These are phyloP conservation scores for Alauda arvensis DNA, from an alignment of 2,797 vertebrate species.

Conservation along the genomic window DNA sequence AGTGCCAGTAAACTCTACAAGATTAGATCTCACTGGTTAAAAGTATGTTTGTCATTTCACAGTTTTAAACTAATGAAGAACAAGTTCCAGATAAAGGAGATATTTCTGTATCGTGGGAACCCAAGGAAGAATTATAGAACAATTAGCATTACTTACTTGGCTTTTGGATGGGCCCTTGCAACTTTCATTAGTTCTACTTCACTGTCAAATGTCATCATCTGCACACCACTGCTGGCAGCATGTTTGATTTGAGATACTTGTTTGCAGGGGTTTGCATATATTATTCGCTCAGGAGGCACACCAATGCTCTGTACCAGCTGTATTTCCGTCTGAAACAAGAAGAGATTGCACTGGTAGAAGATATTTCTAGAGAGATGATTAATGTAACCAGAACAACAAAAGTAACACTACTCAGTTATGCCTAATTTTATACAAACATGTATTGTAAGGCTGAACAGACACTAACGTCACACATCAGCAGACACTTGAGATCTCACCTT, in stretches of 20 bases:
- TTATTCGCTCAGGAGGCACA: constrained; percentile 88
- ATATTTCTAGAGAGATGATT: background rate
- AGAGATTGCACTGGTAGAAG: background rate
- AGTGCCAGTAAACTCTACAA: background rate
- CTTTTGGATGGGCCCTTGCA: constrained; percentile 87
- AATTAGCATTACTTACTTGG: constrained; percentile 83
- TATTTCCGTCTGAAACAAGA: constrained; percentile 85
- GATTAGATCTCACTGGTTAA: background rate
- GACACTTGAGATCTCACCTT: constrained; percentile 75
- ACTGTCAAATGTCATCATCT: constrained; percentile 98
- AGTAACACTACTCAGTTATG: background rate
- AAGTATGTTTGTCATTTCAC: background rate
- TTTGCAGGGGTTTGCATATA: constrained; percentile 98
- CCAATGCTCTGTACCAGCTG: constrained; percentile 91
- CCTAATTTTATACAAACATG: background rate
- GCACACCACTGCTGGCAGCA: constrained; percentile 88
- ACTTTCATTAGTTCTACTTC: constrained; percentile 96
- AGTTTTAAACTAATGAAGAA: background rate
- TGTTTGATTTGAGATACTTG: constrained; percentile 98
- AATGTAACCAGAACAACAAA: background rate
- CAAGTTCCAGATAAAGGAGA: background rate
- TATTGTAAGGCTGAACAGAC: background rate
- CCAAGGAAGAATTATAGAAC: background rate
- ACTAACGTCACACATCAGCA: background rate
- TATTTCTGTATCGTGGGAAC: background rate